Evolutionary conservation across 2,888 invertebrate species (phyloP).

Genomic region (Heterodera filipjevi): DNA sequence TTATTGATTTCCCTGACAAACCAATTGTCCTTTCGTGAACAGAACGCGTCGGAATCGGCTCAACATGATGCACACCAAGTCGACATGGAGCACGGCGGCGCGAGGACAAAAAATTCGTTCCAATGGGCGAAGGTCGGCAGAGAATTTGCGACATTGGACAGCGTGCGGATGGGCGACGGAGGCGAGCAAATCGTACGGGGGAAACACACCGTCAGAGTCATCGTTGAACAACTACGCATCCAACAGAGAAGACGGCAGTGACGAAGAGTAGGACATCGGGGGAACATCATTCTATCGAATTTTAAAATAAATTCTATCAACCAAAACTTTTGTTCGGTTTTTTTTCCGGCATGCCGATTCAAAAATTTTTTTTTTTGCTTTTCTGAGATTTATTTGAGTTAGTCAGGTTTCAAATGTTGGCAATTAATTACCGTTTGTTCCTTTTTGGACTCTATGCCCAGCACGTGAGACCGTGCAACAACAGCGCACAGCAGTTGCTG

Average conservation of each 20-base stretch:
- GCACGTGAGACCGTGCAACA: too few species aligned
- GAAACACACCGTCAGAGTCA: constrained; percentile 11
- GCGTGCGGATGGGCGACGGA: neutral
- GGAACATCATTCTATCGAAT: too few species aligned
- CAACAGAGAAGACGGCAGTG: constrained; percentile 6
- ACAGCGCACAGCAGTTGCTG: too few species aligned
- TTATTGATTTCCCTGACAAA: too few species aligned
- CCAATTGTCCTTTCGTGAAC: constrained; percentile 29
- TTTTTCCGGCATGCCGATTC: too few species aligned
- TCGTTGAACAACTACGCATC: neutral
- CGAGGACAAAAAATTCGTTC: constrained; percentile 30
- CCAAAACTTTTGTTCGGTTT: too few species aligned
- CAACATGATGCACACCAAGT: constrained; percentile 36
- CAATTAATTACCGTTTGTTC: too few species aligned
- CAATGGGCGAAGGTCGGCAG: constrained; percentile 33
- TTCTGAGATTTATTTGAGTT: too few species aligned
- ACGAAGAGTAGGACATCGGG: neutral
- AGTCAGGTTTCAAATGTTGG: too few species aligned
- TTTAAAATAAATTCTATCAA: too few species aligned
- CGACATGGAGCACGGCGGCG: constrained; percentile 36
- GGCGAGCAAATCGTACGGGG: constrained; percentile 25
- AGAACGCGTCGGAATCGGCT: constrained; percentile 32
- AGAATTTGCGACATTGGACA: constrained; percentile 33
- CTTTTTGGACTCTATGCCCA: too few species aligned
- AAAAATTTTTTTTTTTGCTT: too few species aligned